phyloP scores from a whole-genome alignment of 2,888 invertebrate species.

The Macrosiphum euphorbiae region DNA sequence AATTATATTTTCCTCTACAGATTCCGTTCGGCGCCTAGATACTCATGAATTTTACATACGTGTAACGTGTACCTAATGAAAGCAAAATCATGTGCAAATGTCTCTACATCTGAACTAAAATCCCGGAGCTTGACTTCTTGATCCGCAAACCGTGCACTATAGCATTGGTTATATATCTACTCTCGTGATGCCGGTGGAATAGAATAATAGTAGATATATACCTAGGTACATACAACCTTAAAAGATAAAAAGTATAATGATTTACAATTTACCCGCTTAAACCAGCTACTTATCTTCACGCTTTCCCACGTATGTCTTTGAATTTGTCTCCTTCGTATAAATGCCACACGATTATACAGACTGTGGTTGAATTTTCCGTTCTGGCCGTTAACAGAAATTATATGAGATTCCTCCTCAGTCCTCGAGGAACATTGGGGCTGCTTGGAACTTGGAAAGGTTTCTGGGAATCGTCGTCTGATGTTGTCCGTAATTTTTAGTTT shows the following conservation, averaged over 20 bases:
- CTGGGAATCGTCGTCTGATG: neutral
- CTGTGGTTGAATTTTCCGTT: neutral
- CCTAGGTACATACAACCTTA: neutral
- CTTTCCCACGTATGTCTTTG: neutral
- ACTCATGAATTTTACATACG: neutral
- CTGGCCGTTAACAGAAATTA: neutral
- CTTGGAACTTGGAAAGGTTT: neutral
- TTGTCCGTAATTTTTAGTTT: neutral
- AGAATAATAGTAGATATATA: neutral
- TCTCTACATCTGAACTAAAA: neutral
- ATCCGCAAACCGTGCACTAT: neutral
- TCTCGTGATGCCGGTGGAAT: neutral
- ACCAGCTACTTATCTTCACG: neutral
- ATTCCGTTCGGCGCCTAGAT: neutral
- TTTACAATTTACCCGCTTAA: neutral
- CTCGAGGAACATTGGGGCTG: neutral
- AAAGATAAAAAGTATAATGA: neutral
- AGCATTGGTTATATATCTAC: neutral
- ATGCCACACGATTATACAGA: neutral
- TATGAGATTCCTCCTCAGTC: neutral
- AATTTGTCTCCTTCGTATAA: neutral
- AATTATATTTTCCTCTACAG: neutral
- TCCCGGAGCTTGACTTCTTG: neutral
- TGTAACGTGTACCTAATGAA: conserved; percentile 1
- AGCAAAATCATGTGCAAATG: neutral